A percentile compares a stretch with the other conserved stretches of the same genome.
Evolutionary conservation across 1,140 invertebrate genomes (phyloP).

Genomic region (Acromyrmex charruanus): DNA sequence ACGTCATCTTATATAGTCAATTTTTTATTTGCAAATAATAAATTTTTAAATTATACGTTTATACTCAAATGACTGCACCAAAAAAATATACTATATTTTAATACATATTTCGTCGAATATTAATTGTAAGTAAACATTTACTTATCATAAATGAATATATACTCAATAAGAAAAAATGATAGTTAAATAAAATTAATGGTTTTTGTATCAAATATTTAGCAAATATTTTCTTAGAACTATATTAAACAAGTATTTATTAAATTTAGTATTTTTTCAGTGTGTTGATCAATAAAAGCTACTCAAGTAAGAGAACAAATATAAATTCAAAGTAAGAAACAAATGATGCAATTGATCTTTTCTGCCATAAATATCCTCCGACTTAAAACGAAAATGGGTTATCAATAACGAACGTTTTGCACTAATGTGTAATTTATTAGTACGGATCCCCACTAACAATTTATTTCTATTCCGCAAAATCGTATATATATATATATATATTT

Average conservation of each 20-base stretch:
- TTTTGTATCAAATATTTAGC: no score
- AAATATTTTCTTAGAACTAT: no score
- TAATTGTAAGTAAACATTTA: no score
- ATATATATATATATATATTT: not conserved
- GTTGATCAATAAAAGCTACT: not conserved
- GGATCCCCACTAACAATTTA: constrained; percentile 17
- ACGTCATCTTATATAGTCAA: not conserved
- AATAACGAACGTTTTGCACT: not conserved
- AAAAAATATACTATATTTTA: no score
- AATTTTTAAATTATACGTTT: no score
- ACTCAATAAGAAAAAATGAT: no score
- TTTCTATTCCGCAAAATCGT: not conserved
- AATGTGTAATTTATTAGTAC: not conserved
- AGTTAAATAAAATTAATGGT: no score
- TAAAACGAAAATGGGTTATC: constrained; percentile 25
- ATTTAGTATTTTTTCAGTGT: no score
- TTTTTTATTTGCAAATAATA: not conserved
- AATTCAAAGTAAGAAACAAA: constrained; percentile 1
- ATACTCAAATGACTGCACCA: not conserved
- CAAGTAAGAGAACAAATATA: not conserved
- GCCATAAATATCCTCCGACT: not conserved
- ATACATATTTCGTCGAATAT: no score
- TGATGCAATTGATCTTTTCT: constrained; percentile 26
- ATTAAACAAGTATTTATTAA: no score
- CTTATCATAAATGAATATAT: no score